Conservation (phyloP, 53 echinoderm and acorn worm species). For the Apostichopus leukothele region DNA sequence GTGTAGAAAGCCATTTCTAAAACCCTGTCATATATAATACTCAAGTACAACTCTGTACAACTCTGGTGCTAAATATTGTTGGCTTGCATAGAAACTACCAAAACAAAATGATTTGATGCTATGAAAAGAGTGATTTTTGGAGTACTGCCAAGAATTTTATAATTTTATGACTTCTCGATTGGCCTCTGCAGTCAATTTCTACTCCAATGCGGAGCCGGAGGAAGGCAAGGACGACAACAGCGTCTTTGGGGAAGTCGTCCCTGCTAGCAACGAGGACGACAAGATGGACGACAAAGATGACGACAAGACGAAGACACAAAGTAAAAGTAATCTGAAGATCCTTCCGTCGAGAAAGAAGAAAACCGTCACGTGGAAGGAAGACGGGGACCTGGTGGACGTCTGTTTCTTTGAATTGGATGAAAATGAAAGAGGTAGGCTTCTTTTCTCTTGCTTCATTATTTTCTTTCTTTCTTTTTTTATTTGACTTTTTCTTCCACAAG, state of each 20-base stretch:
- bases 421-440: conserved; percentile 79
- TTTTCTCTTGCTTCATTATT: neutral
- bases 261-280: neutral
- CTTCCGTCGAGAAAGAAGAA: conserved; percentile 87
- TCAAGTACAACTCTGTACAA: too few species aligned
- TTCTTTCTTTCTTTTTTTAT: too few species aligned
- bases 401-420: conserved; percentile 93
- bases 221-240: conserved; percentile 68
- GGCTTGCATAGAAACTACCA: too few species aligned
- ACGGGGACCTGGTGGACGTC: conserved; percentile 73
- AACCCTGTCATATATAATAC: too few species aligned
- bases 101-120: too few species aligned
- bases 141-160: neutral
- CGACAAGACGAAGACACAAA: conserved; percentile 37
- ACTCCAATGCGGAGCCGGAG: conserved; percentile 75
- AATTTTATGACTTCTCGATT: neutral
- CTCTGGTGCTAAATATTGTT: too few species aligned
- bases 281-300: conserved; percentile 60
- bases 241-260: conserved; percentile 23
- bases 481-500: too few species aligned
- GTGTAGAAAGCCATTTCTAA: too few species aligned
- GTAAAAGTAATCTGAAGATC: conserved; percentile 72
- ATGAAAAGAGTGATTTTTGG: neutral
- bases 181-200: conserved; percentile 20
- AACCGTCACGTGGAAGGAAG: conserved; percentile 84